Base-by-base conservation (phyloP, 2,113 vertebrate genomes). In the Pelusios castaneus region DNA sequence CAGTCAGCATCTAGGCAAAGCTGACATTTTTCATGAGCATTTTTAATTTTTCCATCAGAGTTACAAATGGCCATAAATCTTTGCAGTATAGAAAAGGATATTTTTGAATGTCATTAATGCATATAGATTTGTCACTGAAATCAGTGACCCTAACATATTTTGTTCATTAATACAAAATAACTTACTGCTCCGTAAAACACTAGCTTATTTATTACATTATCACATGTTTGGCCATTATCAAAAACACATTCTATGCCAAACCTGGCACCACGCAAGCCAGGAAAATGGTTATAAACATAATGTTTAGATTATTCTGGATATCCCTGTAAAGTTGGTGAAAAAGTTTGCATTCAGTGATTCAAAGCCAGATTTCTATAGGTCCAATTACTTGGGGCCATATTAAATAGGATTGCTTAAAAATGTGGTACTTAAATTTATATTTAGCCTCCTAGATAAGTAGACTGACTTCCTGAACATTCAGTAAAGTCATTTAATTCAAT, bases 41-140 rank as follows among this genome's bases (percentile, higher is more conserved):
- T 85, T 93, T 81, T 82, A 86, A 93, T 95, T 87, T 95, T 90
- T 96, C 79, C 81, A 94, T 87, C 51, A 92, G 76, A 90, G 87
- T 27, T 52, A 93, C 49, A 7, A 93, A 96, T 34, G 29, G 21
- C 70, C 60, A 76, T 45, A 88, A 94, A 90, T 91, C 75, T 95
- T 60, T 78, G 29, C 43, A 91, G 49, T 60, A 80, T 38, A 78
- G 89, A 95, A 90, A 2, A 25, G n/a, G 80, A 6, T 76, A 49
- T 84, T 92, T 94, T 90, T 87, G 10, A 41, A 70, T 41, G 52
- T 31, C 22, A 51, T 21, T 70, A 52, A 24, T 2, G 7, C 16
- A 81, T 75, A 87, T 6, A 86, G 25, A 67, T 88, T 86, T n/a
- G 89, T 75, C 43, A 38, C 56, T 47, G 45, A 17, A 93, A 73